phyloP scores from a whole-genome alignment of 1,140 invertebrate genomes.

The Formica exsecta region DNA sequence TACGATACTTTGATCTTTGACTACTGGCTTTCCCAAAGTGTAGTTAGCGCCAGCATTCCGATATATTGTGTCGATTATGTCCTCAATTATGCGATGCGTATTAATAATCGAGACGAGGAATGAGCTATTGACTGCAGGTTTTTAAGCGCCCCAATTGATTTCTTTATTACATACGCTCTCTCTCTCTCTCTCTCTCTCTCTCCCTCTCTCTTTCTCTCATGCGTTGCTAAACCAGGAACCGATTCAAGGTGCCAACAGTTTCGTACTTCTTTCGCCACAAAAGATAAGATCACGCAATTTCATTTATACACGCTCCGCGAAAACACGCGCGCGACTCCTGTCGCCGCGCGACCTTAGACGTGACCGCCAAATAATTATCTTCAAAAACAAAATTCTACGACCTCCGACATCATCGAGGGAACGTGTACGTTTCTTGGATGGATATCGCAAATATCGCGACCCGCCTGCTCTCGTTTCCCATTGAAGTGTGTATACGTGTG shows the following conservation, averaged over 20 bases:
- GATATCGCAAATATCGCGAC: conserved; percentile 20
- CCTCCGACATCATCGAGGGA: background rate
- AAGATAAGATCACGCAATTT: conserved; percentile 10
- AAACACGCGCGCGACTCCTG: background rate
- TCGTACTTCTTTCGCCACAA: conserved; percentile 7
- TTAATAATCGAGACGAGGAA: conserved; percentile 28
- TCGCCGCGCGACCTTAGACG: conserved; percentile 20
- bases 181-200: background rate
- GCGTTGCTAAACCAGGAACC: background rate
- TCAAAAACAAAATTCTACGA: background rate
- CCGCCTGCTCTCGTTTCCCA: conserved; percentile 5
- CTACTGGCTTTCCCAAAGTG: background rate
- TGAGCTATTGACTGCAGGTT: background rate
- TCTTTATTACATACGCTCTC: conserved; percentile 15
- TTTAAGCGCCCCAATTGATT: conserved; percentile 31
- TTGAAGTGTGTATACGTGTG: conserved; percentile 33
- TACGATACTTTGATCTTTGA: conserved; percentile 38
- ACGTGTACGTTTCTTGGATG: background rate
- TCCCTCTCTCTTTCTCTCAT: background rate
- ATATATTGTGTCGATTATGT: background rate
- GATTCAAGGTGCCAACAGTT: background rate
- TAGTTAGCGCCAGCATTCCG: background rate
- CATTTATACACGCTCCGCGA: background rate
- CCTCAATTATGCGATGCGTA: conserved; percentile 10
- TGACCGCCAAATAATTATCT: conserved; percentile 6